A percentile compares a stretch with the other conserved stretches of the same genome.
phyloP scores from a whole-genome alignment of 2,888 invertebrate species.

The Nineta flava region DNA sequence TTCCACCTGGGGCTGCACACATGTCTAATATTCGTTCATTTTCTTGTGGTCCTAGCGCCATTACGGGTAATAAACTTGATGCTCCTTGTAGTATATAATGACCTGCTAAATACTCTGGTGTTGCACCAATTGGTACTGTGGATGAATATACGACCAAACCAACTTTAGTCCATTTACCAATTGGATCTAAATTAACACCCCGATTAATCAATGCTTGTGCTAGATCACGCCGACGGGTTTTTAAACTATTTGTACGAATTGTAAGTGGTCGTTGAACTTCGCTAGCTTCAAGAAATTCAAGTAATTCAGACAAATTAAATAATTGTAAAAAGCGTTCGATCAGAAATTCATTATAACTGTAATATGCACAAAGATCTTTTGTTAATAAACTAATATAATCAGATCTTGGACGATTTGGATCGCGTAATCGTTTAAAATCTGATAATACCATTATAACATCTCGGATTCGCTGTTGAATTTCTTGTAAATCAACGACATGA shows the following conservation, averaged over 20 bases:
- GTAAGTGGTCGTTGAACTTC: constrained; percentile 91
- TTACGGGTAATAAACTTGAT: constrained; percentile 91
- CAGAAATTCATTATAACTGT: constrained; percentile 91
- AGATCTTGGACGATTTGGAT: constrained; percentile 50
- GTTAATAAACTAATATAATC: constrained; percentile 70
- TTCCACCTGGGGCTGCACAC: constrained; percentile 97
- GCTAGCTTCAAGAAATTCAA: constrained; percentile 92
- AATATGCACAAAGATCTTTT: constrained; percentile 81
- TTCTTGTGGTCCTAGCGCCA: constrained; percentile 94
- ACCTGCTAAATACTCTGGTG: constrained; percentile 96
- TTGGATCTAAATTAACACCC: constrained; percentile 94
- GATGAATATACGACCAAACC: constrained; percentile 93
- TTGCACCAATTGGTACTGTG: constrained; percentile 93
- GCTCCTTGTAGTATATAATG: constrained; percentile 96
- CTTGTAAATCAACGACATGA: constrained; percentile 57
- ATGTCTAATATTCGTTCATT: constrained; percentile 89
- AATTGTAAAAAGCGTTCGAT: constrained; percentile 86
- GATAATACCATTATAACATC: constrained; percentile 66
- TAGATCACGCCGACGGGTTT: constrained; percentile 78
- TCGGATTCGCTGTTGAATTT: constrained; percentile 77
- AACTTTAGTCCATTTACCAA: constrained; percentile 98
- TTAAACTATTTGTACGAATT: constrained; percentile 88
- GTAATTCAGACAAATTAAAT: constrained; percentile 69
- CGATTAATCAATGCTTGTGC: constrained; percentile 90
- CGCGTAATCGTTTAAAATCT: constrained; percentile 58